phyloP scores from a whole-genome alignment of 2,888 invertebrate genomes.

The Hypomecis punctinalis region DNA sequence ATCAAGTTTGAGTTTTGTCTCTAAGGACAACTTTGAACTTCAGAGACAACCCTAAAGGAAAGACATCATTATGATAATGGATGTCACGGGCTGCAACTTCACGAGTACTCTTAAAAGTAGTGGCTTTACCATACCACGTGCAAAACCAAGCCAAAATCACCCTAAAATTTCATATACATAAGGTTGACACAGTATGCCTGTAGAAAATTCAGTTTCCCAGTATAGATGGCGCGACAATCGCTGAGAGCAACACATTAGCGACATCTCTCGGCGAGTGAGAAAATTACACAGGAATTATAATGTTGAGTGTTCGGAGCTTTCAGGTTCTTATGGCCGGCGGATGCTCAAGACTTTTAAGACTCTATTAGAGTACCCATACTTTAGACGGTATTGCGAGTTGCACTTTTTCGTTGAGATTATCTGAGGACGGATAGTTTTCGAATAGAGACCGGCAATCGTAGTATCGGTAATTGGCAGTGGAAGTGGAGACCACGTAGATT shows the following conservation, averaged over 20 bases:
- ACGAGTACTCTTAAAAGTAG: slow-evolving; percentile 75
- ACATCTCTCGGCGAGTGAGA: slow-evolving; percentile 79
- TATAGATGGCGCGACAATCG: slow-evolving; percentile 76
- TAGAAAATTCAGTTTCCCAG: slow-evolving; percentile 57
- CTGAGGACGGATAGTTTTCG: no score
- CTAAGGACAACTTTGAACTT: neutral
- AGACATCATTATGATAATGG: slow-evolving; percentile 82
- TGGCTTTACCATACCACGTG: slow-evolving; percentile 52
- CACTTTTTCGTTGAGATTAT: no score
- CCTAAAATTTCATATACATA: slow-evolving; percentile 38
- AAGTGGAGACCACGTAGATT: no score
- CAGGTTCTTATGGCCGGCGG: slow-evolving; percentile 42
- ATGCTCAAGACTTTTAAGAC: slow-evolving; percentile 13
- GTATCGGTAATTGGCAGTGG: no score
- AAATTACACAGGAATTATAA: slow-evolving; percentile 77
- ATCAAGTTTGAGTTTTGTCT: no score
- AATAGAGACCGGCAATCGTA: no score
- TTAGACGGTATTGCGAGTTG: slow-evolving; percentile 3
- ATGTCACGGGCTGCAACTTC: slow-evolving; percentile 81
- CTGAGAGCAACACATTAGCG: slow-evolving; percentile 80
- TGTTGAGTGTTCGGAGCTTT: slow-evolving; percentile 64
- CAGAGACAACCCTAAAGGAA: slow-evolving; percentile 64
- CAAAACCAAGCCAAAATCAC: slow-evolving; percentile 42
- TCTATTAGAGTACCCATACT: slow-evolving; percentile 32
- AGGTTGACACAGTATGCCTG: slow-evolving; percentile 25